Evolutionary conservation across 2,113 vertebrate genomes (phyloP), one percentile per base, ranked within the genome.

Genomic region (Ciconia stormi): DNA sequence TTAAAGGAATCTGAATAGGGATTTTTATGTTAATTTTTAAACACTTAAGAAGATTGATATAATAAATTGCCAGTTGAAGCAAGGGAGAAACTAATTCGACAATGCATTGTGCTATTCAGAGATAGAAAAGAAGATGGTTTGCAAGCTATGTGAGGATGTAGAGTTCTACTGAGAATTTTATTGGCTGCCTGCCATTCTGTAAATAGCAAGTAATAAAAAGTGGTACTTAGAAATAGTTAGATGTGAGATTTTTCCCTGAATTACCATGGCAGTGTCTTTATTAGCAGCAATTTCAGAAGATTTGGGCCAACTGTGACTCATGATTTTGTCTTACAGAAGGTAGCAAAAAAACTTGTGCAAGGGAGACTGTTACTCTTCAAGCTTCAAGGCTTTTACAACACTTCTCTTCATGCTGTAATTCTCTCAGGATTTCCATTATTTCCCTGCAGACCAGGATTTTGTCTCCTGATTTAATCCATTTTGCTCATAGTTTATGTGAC

Each of bases 141-240:
- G 61, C 38, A 91, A 80, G 58, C 67, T 76, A 5, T 78, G 29
- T 65, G 90, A 76, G 49, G 58, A 55, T 81, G 17, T 50, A 55
- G 82, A 90, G 52, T 84, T 96, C 74, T 87, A 23, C 47, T 47
- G 90, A 87, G 90, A 87, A 59, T 93, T 94, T 90, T 44, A 47
- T 25, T 97, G 95, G 56, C 95, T 95, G 72, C 73, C 47, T 96
- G 72, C 87, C 92, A 95, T 94, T 87, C 89, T 91, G 67, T 89
- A 95, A 96, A 87, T 89, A 95, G 79, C 40, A 88, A 26, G 72
- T 90, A 71, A 87, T 96, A 95, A 93, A 94, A 95, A 36, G 16
- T 76, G 23, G 25, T 86, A 70, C 65, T 91, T 87, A 53, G 56
- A 87, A 93, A 78, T 49, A 76, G 80, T 70, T 80, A 91, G 67